Base-by-base conservation (phyloP, 2,113 vertebrate species). In the Chauna torquata region DNA sequence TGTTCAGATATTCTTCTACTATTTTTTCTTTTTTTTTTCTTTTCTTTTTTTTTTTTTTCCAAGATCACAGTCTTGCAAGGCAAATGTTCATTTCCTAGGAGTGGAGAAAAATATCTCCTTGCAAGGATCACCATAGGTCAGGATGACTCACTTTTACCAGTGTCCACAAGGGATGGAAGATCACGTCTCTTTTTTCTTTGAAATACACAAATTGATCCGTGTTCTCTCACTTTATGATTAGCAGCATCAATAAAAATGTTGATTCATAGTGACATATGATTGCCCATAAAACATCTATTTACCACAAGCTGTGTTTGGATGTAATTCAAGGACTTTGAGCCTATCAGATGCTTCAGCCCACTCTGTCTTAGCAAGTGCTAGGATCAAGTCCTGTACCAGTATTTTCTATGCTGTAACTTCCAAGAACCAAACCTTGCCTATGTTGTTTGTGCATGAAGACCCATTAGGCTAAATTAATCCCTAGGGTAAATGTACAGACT, bases 381-480 rank as follows among this genome's bases (percentile, higher is more conserved):
- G 49, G 52, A 96, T 87, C 83, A 40, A 49, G 65, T 69, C 76
- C 58, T 86, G 45, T 30, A 76, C 70, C 2, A 92, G 32, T 84
- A 69, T 79, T 94, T 92, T 62, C 64, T 90, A 4, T 71, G 55
- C 19, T 1, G 36, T 76, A 54, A 78, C 88, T 93, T 96, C 91
- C 84, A 91, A 94, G 86, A 95, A 92, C 83, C 81, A 69, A 90
- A 59, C 66, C 61, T 77, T 69, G 52, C 52, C 52, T 79, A 8
- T 47, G 61, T 57, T 94, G 57, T 87, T 97, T 92, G 92, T 28
- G 11, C 77, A 57, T 72, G 81, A 92, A 92, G 92, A 90, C 57
- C 90, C 77, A 95, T 96, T 97, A 97, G 86, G 81, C 80, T 96
- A 96, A 96, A 91, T 94, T 91, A 95, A 92, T 96, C 92, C 80